These are phyloP conservation scores for Lates calcarifer DNA, from an alignment of 2,113 vertebrate species.

Conservation along the genomic window DNA sequence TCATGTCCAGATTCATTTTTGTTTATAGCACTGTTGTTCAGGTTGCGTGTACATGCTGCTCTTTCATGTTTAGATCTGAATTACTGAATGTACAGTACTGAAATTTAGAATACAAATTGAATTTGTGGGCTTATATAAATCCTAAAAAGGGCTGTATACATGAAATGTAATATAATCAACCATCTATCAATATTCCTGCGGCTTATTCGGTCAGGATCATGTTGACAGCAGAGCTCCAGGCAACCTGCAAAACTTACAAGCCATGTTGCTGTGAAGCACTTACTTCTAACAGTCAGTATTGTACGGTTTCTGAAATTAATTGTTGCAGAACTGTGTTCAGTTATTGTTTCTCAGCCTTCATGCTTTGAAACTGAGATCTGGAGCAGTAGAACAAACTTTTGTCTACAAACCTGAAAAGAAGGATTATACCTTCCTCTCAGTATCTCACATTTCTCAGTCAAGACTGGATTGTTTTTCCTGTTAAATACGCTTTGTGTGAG, in stretches of 20 bases:
- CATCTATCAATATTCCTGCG: slow-evolving; percentile 13
- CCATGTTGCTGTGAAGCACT: neutral
- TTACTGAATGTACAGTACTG: neutral
- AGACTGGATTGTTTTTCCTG: neutral
- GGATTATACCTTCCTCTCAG: neutral
- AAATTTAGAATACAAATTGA: neutral
- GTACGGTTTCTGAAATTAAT: neutral
- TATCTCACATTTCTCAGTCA: neutral
- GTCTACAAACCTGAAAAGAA: neutral
- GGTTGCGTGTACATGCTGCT: neutral
- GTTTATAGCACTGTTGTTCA: neutral
- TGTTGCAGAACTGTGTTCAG: neutral
- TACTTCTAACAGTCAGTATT: neutral
- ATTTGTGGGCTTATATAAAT: neutral
- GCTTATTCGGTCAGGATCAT: slow-evolving; percentile 28
- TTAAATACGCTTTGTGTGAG: neutral
- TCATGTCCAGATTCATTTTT: neutral
- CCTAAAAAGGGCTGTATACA: neutral
- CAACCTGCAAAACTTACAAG: slow-evolving; percentile 1
- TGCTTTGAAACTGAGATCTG: slow-evolving; percentile 6
- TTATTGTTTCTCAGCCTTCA: neutral
- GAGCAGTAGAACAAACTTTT: neutral
- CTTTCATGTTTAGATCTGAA: neutral
- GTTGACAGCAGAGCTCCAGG: slow-evolving; percentile 14
- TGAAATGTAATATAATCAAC: slow-evolving; percentile 11